phyloP scores from a whole-genome alignment of 2,113 vertebrate genomes.

The Notothenia coriiceps region DNA sequence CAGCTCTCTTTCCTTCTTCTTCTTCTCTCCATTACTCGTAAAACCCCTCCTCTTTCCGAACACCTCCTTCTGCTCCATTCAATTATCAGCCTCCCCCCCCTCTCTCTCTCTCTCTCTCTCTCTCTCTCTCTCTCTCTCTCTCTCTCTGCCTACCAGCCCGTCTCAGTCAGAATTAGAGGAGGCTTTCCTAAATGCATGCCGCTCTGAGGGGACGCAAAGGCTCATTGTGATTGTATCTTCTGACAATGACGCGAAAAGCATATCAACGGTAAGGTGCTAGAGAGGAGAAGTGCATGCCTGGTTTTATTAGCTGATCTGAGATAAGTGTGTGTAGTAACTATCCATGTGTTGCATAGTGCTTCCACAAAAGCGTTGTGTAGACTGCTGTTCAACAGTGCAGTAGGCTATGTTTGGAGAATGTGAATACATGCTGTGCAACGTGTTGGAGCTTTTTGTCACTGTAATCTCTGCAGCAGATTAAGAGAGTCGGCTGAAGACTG shows the following conservation, averaged over 20 bases:
- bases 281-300: constrained; percentile 57
- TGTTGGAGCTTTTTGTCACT: constrained; percentile 39
- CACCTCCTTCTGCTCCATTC: constrained; percentile 78
- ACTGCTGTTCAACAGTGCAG: constrained; percentile 43
- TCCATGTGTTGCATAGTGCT: no score
- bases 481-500: constrained; percentile 7
- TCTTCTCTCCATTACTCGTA: constrained; percentile 55
- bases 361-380: no score
- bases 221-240: constrained; percentile 72
- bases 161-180: constrained; percentile 76
- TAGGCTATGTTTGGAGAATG: constrained; percentile 41
- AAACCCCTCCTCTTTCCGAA: constrained; percentile 66
- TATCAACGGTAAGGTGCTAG: constrained; percentile 79
- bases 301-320: constrained; percentile 38
- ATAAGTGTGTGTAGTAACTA: constrained; percentile 42
- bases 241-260: constrained; percentile 82
- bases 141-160: constrained; percentile 70
- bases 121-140: constrained; percentile 35
- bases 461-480: constrained; percentile 42
- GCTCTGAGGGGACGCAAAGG: constrained; percentile 72
- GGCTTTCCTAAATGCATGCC: constrained; percentile 74
- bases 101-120: constrained; percentile 53
- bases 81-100: constrained; percentile 61
- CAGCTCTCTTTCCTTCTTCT: constrained; percentile 31
- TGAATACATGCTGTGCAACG: constrained; percentile 38